phyloP scores from a whole-genome alignment of 2,113 vertebrate species.

The Leucopternis melanops region DNA sequence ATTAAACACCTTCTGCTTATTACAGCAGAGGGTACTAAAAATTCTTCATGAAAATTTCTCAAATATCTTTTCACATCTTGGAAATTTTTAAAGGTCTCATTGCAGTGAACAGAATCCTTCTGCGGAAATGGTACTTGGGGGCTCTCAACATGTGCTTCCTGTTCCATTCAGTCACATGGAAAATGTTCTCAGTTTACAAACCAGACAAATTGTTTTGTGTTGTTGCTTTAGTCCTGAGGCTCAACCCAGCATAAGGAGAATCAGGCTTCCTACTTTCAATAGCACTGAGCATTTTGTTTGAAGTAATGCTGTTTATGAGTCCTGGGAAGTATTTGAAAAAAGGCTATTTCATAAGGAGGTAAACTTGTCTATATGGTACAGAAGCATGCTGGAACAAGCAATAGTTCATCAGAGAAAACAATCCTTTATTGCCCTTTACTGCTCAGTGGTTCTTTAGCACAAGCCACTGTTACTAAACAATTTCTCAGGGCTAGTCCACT shows the following conservation, averaged over 20 bases:
- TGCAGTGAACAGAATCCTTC: conserved; percentile 32
- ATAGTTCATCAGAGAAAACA: not conserved
- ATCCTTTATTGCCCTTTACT: not conserved
- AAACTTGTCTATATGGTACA: not conserved
- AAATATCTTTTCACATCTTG: conserved; percentile 49
- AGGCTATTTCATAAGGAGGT: not conserved
- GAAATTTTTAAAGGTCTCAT: conserved; percentile 52
- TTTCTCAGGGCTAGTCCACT: not conserved
- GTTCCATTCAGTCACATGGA: conserved; percentile 55
- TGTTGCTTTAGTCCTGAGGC: not conserved
- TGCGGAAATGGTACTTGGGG: conserved; percentile 35
- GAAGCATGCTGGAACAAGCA: not conserved
- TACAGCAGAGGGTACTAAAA: conserved; percentile 56
- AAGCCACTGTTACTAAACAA: not conserved
- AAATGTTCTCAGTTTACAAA: conserved; percentile 47
- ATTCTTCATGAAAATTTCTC: conserved; percentile 34
- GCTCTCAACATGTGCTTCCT: conserved; percentile 52
- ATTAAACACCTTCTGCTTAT: conserved; percentile 72
- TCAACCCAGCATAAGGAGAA: conserved; percentile 14
- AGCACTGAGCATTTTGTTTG: conserved; percentile 19
- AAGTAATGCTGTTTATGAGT: not conserved
- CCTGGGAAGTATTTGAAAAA: not conserved
- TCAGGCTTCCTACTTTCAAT: not conserved
- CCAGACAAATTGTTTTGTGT: conserved; percentile 27
- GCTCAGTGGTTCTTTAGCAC: not conserved